These are phyloP conservation scores for Cyclina sinensis DNA, from an alignment of 1,140 invertebrate species.

Conservation along the genomic window DNA sequence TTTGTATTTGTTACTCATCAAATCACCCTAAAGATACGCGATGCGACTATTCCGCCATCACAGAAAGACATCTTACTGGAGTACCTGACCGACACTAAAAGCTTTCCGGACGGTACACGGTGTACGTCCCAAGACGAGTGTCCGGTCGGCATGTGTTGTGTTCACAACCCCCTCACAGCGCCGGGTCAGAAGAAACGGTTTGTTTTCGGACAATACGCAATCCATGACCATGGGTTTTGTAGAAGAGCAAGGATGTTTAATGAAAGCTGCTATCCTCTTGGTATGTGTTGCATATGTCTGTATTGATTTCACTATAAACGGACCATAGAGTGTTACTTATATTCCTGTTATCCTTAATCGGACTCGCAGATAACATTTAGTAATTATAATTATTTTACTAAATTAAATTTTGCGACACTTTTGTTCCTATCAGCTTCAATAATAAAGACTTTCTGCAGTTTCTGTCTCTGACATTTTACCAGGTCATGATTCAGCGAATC, in stretches of 20 bases:
- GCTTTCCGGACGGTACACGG: conserved; percentile 12
- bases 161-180: conserved; percentile 35
- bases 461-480: too few relatives aligned
- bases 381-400: too few relatives aligned
- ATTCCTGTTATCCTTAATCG: too few relatives aligned
- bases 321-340: too few relatives aligned
- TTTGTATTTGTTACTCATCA: not conserved
- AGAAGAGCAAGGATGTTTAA: conserved; percentile 33
- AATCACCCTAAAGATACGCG: not conserved
- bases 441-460: too few relatives aligned
- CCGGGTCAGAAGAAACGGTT: conserved; percentile 47
- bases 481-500: conserved; percentile 50
- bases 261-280: conserved; percentile 43
- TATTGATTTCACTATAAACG: too few relatives aligned
- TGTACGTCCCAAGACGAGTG: conserved; percentile 26
- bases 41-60: not conserved
- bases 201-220: conserved; percentile 14
- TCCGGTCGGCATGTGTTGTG: conserved; percentile 49
- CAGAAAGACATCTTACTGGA: not conserved
- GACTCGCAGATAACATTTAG: too few relatives aligned
- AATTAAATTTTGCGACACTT: too few relatives aligned
- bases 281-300: too few relatives aligned
- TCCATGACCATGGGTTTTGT: conserved; percentile 58
- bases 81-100: not conserved
- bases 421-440: too few relatives aligned